Base-by-base conservation (phyloP, 2,797 vertebrate genomes). In the Peromyscus aztecus region DNA sequence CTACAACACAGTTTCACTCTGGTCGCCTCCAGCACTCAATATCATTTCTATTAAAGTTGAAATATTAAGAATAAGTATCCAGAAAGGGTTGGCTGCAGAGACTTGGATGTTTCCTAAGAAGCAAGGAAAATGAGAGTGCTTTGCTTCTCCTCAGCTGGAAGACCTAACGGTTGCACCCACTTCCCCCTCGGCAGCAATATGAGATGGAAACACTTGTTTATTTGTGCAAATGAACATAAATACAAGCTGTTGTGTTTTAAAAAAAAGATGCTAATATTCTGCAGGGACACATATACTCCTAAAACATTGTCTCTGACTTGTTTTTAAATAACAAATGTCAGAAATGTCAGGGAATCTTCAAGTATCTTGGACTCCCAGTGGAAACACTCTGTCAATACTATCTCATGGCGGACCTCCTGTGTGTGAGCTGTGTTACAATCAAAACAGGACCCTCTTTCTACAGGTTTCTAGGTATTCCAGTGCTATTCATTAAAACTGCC, bases 351-450 rank as follows among this genome's bases (percentile, higher is more conserved):
- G 52, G 81, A 4, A 52, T 13, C 40, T 14, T 24, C 19, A 14
- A 43, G 14, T 1, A 19, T 43, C 57, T 46, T 6, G 0, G 2
- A 1, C 37, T 37, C 12, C 34, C 1, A 13, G 2, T 0, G 0
- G 0, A 80, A 46, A 55, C 9, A 0, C 7, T 10, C 27, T 0
- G 0, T n/a, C 24, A 23, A 0, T 27, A 10, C 23, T 61, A 6
- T 37, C 13, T 1, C 5, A 0, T 1, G 2, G 2, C 4, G 34
- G 0, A 10, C 12, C 14, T 14, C 40, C 4, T 55, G 34, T 0
- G 2, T 7, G 0, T 31, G 6, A 91, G 67, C 55, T 17, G 34
- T 77, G 6, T 17, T 31, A 17, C 19, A 2, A 23, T 23, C 6
- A 19, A 59, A 63, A 10, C 6, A 12, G 16, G 0, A 1, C n/a